Evolutionary conservation across 2,888 invertebrate genomes (phyloP), one percentile per base, ranked within the genome.

Genomic region (Osmoderma eremita): DNA sequence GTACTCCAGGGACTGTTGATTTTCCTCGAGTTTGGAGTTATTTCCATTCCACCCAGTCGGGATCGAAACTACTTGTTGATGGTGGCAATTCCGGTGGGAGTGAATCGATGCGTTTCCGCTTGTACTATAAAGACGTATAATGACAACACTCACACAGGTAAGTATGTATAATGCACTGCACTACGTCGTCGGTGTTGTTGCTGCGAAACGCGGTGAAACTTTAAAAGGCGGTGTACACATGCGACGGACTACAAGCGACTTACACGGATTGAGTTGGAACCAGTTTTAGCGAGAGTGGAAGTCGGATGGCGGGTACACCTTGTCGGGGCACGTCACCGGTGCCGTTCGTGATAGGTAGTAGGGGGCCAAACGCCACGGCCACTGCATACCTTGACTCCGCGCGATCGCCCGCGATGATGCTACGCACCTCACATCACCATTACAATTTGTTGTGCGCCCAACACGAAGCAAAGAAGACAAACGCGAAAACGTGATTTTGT

Each of bases 321-420:
- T 72, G 70, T 65, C 69, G 68, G 71, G 70, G 68, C 70, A 70
- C 71, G 71, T 69, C 72, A 70, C 67, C 72, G 69, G 73, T 70
- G 70, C 58, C 49, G 71, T 68, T 65, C 48, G 39, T 36, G 22
- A 49, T 51, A 63, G 51, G 53, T 63, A 53, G 63, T 63, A 63
- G 63, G 63, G 63, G 63, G 63, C 63, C 63, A 63, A 53, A 53
- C 53, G 53, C 24, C 42, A 42, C 51, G 58, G 45, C 58, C 58
- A 61, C 58, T 45, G 24, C 58, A 45, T 24, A 45, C 45, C 12
- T 24, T 15, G 45, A 45, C 45, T 61, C 45, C 58, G 50, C 15
- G 41, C 45, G 17, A 45, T n/a, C 38, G 18, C n/a, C n/a, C 39
- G 39, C 10, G 13, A 39, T 41, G 6, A 39, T 15, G 13, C 41